These are phyloP conservation scores for Palythoa grandiflora DNA, from an alignment of 92 coral and sea anemone species.

Conservation along the genomic window DNA sequence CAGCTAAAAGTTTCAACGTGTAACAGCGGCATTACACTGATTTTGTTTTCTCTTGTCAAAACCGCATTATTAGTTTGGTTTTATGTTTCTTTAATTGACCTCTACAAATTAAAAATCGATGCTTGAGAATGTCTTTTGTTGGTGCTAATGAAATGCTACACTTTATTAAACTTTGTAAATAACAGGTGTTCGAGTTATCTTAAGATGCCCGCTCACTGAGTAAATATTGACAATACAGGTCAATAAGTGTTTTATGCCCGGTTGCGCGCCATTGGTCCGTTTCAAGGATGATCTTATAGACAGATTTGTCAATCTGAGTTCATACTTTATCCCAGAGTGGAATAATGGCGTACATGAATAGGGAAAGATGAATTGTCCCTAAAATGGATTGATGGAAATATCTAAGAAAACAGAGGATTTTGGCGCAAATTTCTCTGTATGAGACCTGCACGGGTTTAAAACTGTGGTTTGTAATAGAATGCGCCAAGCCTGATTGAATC, in stretches of 20 bases:
- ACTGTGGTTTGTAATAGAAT: not conserved
- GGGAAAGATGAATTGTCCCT: not conserved
- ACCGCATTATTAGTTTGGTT: not conserved
- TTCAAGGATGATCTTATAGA: conserved; percentile 68
- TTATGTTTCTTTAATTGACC: not conserved
- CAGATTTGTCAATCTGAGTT: conserved; percentile 75
- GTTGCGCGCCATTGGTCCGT: conserved; percentile 59
- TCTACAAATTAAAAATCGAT: not conserved
- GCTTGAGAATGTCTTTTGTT: not conserved
- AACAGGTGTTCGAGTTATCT: not conserved
- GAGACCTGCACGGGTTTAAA: not conserved
- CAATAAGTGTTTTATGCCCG: conserved; percentile 16
- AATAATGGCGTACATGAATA: conserved; percentile 22
- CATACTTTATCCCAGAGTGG: conserved; percentile 35
- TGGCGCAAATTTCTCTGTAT: not conserved
- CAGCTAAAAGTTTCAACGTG: too few relatives aligned
- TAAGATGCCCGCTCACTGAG: not conserved
- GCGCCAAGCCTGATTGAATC: conserved; percentile 31
- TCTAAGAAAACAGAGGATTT: not conserved
- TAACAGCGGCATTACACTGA: too few relatives aligned
- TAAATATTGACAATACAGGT: conserved; percentile 46
- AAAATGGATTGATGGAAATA: conserved; percentile 8
- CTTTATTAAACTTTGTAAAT: conserved; percentile 2
- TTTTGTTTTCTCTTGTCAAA: not conserved
- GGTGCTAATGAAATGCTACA: not conserved